phyloP scores from a whole-genome alignment of 2,113 vertebrate genomes.

The Monopterus albus region DNA sequence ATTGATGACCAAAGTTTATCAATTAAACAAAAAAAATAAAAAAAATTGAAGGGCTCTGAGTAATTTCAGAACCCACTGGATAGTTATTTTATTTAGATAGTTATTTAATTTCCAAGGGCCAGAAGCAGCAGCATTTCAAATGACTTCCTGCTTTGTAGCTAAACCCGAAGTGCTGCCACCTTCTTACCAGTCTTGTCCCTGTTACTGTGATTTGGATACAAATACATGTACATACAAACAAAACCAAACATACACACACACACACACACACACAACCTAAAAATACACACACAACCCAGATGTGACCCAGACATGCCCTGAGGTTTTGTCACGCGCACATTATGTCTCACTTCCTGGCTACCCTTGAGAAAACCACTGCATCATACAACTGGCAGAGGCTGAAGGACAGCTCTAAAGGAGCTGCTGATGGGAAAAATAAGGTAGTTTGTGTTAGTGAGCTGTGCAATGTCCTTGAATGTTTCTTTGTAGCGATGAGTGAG shows the following conservation, averaged over 20 bases:
- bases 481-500: conserved; percentile 48
- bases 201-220: too few relatives aligned
- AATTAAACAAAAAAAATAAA: too few relatives aligned
- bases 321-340: conserved; percentile 49
- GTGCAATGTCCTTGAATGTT: conserved; percentile 38
- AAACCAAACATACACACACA: background rate
- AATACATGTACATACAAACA: background rate
- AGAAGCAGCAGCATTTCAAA: background rate
- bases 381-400: conserved; percentile 44
- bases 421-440: conserved; percentile 41
- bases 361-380: conserved; percentile 50
- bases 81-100: too few relatives aligned
- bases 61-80: too few relatives aligned
- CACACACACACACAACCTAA: conserved; percentile 17
- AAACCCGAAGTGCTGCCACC: background rate
- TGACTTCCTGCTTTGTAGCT: background rate
- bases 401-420: conserved; percentile 47
- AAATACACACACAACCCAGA: conserved; percentile 52
- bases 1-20: too few relatives aligned
- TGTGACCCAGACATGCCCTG: conserved; percentile 47
- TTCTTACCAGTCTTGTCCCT: background rate
- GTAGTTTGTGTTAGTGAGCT: conserved; percentile 14
- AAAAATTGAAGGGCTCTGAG: too few relatives aligned
- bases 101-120: too few relatives aligned
- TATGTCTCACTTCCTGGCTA: conserved; percentile 30